Percentiles rank a stretch among this genome's conserved stretches.
Conservation (phyloP, 2,113 vertebrate genomes). For the Neotragus moschatus region DNA sequence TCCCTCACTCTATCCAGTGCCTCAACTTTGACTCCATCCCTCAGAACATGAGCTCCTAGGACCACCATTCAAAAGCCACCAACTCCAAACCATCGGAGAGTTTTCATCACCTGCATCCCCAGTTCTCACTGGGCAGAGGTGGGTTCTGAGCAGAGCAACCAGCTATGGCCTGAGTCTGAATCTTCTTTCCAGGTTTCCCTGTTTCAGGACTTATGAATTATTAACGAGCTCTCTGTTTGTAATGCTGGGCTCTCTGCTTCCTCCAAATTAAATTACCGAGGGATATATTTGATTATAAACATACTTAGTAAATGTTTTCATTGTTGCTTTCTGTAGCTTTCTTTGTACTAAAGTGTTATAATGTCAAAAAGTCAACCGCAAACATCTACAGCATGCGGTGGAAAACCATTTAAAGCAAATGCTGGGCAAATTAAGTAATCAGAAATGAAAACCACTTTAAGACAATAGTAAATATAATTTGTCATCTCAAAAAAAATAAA, state of each 20-base stretch:
- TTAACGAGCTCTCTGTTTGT: conserved; percentile 67
- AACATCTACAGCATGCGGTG: conserved; percentile 69
- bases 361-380: conserved; percentile 77
- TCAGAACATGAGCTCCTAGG: not conserved
- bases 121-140: not conserved
- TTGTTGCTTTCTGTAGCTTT: conserved; percentile 74
- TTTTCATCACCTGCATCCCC: accelerated
- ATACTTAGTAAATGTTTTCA: conserved; percentile 76
- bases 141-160: not conserved
- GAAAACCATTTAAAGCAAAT: conserved; percentile 73
- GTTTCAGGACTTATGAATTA: conserved; percentile 63
- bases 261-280: conserved; percentile 76
- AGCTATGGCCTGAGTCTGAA: not conserved
- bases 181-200: not conserved
- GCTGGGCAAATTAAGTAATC: conserved; percentile 71
- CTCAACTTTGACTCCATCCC: not conserved
- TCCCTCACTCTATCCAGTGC: accelerated
- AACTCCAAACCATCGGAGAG: accelerated
- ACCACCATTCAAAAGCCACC: accelerated
- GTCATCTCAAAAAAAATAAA: conserved; percentile 47
- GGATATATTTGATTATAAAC: conserved; percentile 79
- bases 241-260: conserved; percentile 63
- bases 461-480: conserved; percentile 65
- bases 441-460: conserved; percentile 73
- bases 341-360: conserved; percentile 73